Percentiles rank a stretch among this genome's conserved stretches.
Conservation (phyloP, 1,140 invertebrate genomes). For the Pteromalus puparum region DNA sequence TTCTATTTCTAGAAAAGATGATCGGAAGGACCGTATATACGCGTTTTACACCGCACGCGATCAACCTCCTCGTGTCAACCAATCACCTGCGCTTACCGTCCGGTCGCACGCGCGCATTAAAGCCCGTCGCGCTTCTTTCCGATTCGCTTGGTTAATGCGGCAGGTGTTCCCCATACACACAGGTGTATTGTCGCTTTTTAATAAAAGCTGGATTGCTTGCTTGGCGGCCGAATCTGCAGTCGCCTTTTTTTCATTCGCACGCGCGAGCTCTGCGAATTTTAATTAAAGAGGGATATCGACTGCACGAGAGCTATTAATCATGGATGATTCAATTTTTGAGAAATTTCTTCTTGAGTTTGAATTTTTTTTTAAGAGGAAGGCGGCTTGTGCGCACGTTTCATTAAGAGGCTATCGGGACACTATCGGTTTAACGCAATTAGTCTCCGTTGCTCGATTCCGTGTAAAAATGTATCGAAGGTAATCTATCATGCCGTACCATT, state of each 20-base stretch:
- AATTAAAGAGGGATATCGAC: slow-evolving; percentile 1
- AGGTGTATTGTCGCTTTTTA: slow-evolving; percentile 42
- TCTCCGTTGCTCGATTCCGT: neutral
- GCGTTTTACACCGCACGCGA: neutral
- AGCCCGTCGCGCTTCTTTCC: neutral
- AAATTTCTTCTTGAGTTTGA: neutral
- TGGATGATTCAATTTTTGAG: neutral
- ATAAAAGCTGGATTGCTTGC: neutral
- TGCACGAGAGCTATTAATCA: slow-evolving; percentile 17
- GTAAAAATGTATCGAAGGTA: no score
- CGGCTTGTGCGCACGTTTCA: neutral
- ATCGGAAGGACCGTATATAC: neutral
- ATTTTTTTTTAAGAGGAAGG: neutral
- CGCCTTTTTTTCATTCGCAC: neutral
- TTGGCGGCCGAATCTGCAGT: no score
- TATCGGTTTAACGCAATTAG: neutral
- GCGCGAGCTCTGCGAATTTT: slow-evolving; percentile 19
- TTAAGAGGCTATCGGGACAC: neutral
- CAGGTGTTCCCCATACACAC: slow-evolving; percentile 27
- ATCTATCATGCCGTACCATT: no score
- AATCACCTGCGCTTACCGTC: slow-evolving; percentile 57
- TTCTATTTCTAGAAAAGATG: no score
- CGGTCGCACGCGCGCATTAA: slow-evolving; percentile 47
- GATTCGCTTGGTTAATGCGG: slow-evolving; percentile 1
- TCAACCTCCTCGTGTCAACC: slow-evolving; percentile 56